phyloP scores from a whole-genome alignment of 1,140 invertebrate genomes.

The Vanessa tameamea region DNA sequence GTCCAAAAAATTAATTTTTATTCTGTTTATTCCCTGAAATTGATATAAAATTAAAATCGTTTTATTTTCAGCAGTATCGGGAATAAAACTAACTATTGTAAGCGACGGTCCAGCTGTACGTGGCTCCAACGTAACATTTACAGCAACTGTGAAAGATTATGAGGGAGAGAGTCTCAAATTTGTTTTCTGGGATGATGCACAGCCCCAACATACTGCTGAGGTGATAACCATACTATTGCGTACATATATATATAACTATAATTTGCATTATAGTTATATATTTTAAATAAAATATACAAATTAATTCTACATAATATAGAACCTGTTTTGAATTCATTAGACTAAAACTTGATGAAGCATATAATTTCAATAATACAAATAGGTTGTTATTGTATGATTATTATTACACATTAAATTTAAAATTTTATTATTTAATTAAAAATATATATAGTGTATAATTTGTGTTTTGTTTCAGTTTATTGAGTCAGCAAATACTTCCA shows the following conservation, averaged over 20 bases:
- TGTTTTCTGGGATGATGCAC: slow-evolving; percentile 80
- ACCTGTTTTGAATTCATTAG: neutral
- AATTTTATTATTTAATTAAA: neutral
- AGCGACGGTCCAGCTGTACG: slow-evolving; percentile 84
- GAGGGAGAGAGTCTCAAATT: slow-evolving; percentile 66
- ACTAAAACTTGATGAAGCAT: neutral
- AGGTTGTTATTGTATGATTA: neutral
- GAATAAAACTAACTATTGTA: slow-evolving; percentile 66
- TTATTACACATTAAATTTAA: too few relatives aligned
- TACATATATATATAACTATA: neutral
- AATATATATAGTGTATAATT: neutral
- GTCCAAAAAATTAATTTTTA: too few relatives aligned
- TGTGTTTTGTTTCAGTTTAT: slow-evolving; percentile 53
- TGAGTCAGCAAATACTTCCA: slow-evolving; percentile 49
- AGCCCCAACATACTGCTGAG: slow-evolving; percentile 74
- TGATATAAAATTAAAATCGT: neutral
- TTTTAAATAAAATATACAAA: neutral
- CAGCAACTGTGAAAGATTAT: slow-evolving; percentile 79
- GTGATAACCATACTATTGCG: slow-evolving; percentile 53
- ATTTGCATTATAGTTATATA: too few relatives aligned
- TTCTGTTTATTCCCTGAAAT: neutral
- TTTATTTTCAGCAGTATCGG: slow-evolving; percentile 48
- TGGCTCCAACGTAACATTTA: slow-evolving; percentile 84
- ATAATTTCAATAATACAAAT: neutral
- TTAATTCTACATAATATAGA: neutral